Conservation (phyloP, 2,888 invertebrate genomes). For the Clanis bilineata region DNA sequence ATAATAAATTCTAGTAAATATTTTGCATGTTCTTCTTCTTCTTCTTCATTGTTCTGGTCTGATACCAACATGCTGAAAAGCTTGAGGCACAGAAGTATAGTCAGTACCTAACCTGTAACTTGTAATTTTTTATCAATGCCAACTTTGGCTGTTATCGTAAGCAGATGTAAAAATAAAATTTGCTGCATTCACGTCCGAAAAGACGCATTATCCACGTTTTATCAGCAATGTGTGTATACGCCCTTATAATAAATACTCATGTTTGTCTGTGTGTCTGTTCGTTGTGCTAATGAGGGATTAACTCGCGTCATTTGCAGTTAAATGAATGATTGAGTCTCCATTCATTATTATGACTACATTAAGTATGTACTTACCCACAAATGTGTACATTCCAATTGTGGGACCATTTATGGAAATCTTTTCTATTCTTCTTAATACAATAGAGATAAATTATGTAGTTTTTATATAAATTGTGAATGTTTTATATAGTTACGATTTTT, state of each 20-base stretch:
- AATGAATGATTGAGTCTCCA: conserved; percentile 9
- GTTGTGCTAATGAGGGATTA: conserved; percentile 50
- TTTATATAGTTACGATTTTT: too few relatives aligned
- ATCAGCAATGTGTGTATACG: conserved; percentile 37
- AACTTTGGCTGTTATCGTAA: too few relatives aligned
- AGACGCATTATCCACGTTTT: background rate
- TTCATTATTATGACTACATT: background rate
- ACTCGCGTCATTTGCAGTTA: conserved; percentile 10
- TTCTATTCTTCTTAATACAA: background rate
- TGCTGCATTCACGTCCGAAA: background rate
- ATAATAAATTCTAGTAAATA: too few relatives aligned
- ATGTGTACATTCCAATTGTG: background rate
- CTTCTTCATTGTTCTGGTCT: too few relatives aligned
- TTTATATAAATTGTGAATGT: too few relatives aligned
- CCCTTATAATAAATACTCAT: conserved; percentile 51
- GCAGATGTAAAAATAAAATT: too few relatives aligned
- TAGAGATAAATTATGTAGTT: background rate
- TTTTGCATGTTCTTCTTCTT: too few relatives aligned
- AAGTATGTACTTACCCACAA: too few relatives aligned
- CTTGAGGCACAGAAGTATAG: too few relatives aligned
- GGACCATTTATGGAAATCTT: background rate
- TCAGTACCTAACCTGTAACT: too few relatives aligned
- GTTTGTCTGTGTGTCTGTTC: conserved; percentile 46
- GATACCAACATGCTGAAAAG: too few relatives aligned
- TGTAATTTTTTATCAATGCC: too few relatives aligned